A percentile compares a stretch with the other conserved stretches of the same genome.
Conservation (phyloP, 2,113 vertebrate species). For the Cygnus buccinator region DNA sequence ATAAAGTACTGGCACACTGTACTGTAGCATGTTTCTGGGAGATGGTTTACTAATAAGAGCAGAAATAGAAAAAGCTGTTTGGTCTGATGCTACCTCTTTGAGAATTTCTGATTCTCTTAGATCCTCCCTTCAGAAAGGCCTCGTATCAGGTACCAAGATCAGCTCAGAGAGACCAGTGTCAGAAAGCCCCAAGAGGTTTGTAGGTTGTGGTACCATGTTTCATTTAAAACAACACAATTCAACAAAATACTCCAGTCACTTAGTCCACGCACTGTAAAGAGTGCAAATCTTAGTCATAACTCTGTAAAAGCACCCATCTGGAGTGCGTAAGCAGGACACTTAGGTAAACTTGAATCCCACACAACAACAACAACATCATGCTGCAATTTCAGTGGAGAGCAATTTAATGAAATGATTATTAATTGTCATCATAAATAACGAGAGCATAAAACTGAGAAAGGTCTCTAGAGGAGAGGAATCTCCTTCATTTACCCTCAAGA, state of each 20-base stretch:
- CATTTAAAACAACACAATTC: neutral
- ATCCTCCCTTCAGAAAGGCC: neutral
- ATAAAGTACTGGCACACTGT: neutral
- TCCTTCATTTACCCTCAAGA: neutral
- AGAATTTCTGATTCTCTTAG: no score
- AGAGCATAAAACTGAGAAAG: neutral
- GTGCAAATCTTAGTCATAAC: neutral
- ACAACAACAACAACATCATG: neutral
- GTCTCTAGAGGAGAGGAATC: neutral
- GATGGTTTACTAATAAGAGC: neutral
- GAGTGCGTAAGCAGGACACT: neutral
- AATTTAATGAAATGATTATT: neutral
- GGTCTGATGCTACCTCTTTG: neutral
- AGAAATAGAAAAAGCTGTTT: neutral
- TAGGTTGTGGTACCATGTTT: fast-evolving
- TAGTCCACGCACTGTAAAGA: neutral
- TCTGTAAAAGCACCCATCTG: fast-evolving
- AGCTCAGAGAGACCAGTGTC: neutral
- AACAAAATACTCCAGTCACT: neutral
- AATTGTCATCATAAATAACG: neutral
- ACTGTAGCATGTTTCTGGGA: neutral
- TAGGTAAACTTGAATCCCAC: neutral
- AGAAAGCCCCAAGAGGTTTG: fast-evolving
- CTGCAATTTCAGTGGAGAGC: fast-evolving
- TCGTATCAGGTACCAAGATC: neutral